Conservation (phyloP, 2,888 invertebrate genomes). For the Thysanoteuthis rhombus region DNA sequence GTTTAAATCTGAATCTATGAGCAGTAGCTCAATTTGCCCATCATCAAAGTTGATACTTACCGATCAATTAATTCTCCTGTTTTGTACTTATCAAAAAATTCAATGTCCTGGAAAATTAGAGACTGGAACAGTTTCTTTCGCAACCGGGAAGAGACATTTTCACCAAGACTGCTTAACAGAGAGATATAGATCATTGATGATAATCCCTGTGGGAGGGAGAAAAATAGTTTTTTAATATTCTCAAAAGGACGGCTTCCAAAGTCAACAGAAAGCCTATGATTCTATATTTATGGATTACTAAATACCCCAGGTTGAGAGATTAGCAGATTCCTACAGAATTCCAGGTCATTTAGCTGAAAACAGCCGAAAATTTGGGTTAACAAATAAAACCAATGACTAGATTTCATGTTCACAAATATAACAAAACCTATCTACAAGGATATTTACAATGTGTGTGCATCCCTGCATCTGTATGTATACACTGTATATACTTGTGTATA, state of each 20-base stretch:
- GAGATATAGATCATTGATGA: slow-evolving; percentile 92
- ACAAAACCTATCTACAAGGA: no score
- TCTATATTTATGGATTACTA: neutral
- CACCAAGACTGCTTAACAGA: slow-evolving; percentile 86
- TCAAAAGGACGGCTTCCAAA: neutral
- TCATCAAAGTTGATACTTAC: slow-evolving; percentile 64
- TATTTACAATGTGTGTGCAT: no score
- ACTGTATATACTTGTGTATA: no score
- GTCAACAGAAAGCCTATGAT: neutral
- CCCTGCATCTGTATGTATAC: no score
- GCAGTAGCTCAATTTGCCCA: no score
- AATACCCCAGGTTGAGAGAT: no score
- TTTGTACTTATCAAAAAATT: slow-evolving; percentile 89
- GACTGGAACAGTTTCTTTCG: slow-evolving; percentile 84
- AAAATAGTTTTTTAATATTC: neutral
- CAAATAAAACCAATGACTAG: no score
- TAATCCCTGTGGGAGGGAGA: slow-evolving; percentile 74
- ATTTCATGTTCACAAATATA: no score
- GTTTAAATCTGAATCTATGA: no score
- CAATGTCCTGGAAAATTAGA: slow-evolving; percentile 85
- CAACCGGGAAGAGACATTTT: slow-evolving; percentile 84
- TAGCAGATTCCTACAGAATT: no score
- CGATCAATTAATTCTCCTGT: slow-evolving; percentile 93
- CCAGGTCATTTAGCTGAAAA: no score
- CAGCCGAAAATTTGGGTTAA: no score